Conservation (phyloP, 2,888 invertebrate species). For the Tipula unca region DNA sequence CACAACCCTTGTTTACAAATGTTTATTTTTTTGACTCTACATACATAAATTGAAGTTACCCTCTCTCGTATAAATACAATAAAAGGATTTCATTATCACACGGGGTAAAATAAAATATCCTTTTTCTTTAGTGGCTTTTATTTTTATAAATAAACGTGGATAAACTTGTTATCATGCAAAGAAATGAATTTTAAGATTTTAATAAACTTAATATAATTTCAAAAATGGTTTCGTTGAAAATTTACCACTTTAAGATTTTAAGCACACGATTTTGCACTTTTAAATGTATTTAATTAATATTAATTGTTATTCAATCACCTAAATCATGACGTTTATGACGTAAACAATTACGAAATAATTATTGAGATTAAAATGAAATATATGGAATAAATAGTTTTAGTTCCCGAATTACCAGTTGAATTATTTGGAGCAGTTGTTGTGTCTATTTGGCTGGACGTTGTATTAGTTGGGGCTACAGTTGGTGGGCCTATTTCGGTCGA, state of each 20-base stretch:
- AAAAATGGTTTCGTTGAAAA: background rate
- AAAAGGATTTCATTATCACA: background rate
- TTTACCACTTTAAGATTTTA: background rate
- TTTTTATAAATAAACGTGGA: background rate
- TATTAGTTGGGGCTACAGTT: too few species aligned
- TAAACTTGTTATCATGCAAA: background rate
- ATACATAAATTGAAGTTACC: background rate
- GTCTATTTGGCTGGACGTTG: background rate
- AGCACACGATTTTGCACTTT: background rate
- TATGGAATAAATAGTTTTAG: background rate
- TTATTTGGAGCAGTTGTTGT: background rate
- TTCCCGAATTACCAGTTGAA: background rate
- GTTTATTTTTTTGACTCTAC: background rate
- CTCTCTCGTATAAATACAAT: background rate
- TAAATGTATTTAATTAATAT: background rate
- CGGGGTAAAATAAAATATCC: background rate
- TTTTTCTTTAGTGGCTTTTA: background rate
- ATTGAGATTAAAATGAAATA: background rate
- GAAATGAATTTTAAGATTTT: background rate
- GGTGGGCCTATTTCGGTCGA: too few species aligned
- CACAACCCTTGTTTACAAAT: slow-evolving; percentile 8
- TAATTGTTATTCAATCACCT: background rate
- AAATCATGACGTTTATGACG: background rate
- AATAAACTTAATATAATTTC: background rate
- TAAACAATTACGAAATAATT: background rate